These are phyloP conservation scores for Arctocebus calabarensis DNA, from an alignment of 2,797 vertebrate genomes.

Conservation along the genomic window DNA sequence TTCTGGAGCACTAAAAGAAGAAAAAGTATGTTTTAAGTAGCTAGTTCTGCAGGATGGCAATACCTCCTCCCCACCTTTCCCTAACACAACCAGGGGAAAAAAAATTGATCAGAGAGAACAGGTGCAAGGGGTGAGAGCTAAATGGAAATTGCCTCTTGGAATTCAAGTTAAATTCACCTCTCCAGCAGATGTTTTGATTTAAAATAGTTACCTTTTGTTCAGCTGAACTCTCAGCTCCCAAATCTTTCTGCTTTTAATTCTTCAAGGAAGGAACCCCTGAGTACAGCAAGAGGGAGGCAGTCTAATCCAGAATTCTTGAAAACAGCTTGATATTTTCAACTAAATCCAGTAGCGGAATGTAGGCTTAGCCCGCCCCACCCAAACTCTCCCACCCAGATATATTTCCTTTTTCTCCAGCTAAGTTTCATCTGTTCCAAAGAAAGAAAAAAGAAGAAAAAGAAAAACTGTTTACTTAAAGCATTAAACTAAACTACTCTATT, in stretches of 20 bases:
- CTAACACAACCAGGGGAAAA: neutral
- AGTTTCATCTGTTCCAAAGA: constrained; percentile 70
- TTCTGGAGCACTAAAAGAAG: neutral
- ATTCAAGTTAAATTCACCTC: neutral
- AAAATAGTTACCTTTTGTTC: constrained; percentile 70
- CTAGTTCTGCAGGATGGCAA: neutral
- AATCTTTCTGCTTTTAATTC: constrained; percentile 52
- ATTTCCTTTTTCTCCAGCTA: constrained; percentile 24
- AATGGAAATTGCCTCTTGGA: constrained; percentile 13
- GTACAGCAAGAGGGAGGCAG: neutral
- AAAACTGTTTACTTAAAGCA: constrained; percentile 67
- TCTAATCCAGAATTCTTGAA: constrained; percentile 44
- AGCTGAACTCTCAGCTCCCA: constrained; percentile 9
- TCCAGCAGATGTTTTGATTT: constrained; percentile 72
- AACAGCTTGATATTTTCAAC: constrained; percentile 49
- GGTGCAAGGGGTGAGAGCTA: neutral
- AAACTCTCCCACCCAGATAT: constrained; percentile 4
- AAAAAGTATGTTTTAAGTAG: neutral
- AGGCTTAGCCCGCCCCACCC: constrained; percentile 55
- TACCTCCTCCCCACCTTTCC: neutral
- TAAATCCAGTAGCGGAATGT: constrained; percentile 52
- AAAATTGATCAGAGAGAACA: constrained; percentile 29
- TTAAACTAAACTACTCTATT: constrained; percentile 67
- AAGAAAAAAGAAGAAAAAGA: neutral
- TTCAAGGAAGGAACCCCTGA: neutral